Percentiles rank a stretch among this genome's conserved stretches.
phyloP scores from a whole-genome alignment of 1,140 invertebrate genomes.

The Lithobius niger region DNA sequence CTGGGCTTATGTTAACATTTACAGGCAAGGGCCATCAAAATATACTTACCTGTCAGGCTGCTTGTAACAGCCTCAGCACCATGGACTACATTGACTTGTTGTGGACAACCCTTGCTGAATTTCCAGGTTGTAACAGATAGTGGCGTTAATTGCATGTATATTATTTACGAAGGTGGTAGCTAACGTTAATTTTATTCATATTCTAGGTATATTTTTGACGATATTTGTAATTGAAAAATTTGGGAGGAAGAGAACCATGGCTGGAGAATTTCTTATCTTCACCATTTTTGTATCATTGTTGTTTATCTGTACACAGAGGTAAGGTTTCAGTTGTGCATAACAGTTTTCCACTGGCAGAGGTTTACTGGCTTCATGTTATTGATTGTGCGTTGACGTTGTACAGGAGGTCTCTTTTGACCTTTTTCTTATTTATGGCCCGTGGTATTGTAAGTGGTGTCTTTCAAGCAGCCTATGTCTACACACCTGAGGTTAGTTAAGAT shows the following conservation, averaged over 20 bases:
- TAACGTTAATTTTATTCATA: slow-evolving; percentile 14
- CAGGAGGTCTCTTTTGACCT: slow-evolving; percentile 63
- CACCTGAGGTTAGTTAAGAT: slow-evolving; percentile 56
- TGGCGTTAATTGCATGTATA: too few relatives aligned
- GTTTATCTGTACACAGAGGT: slow-evolving; percentile 60
- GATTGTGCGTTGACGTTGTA: slow-evolving; percentile 19
- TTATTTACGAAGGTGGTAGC: too few relatives aligned
- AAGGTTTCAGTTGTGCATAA: slow-evolving; percentile 25
- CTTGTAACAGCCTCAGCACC: slow-evolving; percentile 56
- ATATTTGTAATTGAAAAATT: slow-evolving; percentile 80
- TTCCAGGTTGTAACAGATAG: slow-evolving; percentile 69
- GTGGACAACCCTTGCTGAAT: slow-evolving; percentile 90
- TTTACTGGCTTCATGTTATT: background rate
- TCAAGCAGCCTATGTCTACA: slow-evolving; percentile 90
- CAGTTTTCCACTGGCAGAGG: background rate
- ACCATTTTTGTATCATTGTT: slow-evolving; percentile 65
- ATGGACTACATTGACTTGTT: slow-evolving; percentile 83
- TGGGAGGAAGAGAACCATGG: slow-evolving; percentile 86
- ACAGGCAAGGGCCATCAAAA: too few relatives aligned
- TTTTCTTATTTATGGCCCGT: slow-evolving; percentile 74
- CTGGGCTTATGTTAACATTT: too few relatives aligned
- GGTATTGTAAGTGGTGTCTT: slow-evolving; percentile 88
- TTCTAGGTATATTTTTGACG: slow-evolving; percentile 76
- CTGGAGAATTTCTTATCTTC: slow-evolving; percentile 79
- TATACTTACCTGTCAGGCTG: slow-evolving; percentile 55